Evolutionary conservation across 2,888 invertebrate species (phyloP).

Genomic region (Sthenelais limicola): DNA sequence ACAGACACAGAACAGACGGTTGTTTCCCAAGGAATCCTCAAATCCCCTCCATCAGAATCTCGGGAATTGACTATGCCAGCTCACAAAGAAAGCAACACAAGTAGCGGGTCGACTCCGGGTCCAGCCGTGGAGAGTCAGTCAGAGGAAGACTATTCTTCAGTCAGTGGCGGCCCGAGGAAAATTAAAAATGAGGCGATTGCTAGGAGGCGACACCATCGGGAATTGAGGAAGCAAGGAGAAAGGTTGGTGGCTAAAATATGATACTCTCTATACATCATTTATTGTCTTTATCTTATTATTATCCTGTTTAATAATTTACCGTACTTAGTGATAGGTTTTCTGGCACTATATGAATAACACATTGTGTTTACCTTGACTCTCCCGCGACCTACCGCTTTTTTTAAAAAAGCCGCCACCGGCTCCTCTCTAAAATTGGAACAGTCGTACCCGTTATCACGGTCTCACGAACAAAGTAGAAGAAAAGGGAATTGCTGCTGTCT

Average conservation of each 20-base stretch:
- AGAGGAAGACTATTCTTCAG: conserved; percentile 33
- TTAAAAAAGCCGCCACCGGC: too few relatives aligned
- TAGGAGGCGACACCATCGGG: conserved; percentile 34
- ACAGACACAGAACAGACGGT: conserved; percentile 10
- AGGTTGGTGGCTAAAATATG: conserved; percentile 11
- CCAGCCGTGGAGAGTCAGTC: conserved; percentile 25
- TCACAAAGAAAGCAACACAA: conserved; percentile 8
- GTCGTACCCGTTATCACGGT: too few relatives aligned
- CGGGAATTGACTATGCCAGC: neutral
- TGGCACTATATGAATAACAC: too few relatives aligned
- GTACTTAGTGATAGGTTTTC: neutral
- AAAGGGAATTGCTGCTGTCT: too few relatives aligned
- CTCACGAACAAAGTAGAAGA: too few relatives aligned
- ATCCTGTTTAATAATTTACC: neutral
- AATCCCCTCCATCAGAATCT: neutral
- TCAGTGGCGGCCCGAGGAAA: neutral
- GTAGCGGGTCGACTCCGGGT: neutral
- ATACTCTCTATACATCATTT: too few relatives aligned
- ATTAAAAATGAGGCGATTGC: conserved; percentile 50
- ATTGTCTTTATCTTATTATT: neutral
- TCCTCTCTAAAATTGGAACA: too few relatives aligned
- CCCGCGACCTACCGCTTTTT: too few relatives aligned
- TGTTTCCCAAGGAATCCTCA: conserved; percentile 23
- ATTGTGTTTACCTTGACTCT: too few relatives aligned
- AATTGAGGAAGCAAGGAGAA: conserved; percentile 40